Conservation (phyloP, 1,140 invertebrate species). For the Platorchestia sp. region DNA sequence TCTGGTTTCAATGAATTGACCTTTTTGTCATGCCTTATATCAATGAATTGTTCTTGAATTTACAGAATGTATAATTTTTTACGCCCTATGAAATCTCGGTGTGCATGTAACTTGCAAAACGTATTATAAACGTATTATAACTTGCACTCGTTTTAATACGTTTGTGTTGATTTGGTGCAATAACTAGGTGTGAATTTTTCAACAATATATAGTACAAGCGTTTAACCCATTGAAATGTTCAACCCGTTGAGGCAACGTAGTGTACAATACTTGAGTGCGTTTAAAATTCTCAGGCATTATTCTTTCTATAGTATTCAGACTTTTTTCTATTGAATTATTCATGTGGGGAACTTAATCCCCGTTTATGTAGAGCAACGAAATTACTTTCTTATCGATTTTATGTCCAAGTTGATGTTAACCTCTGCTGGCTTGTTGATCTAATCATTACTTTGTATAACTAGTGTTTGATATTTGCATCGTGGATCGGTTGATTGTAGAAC, state of each 20-base stretch:
- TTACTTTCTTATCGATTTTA: background rate
- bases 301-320: background rate
- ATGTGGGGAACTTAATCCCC: background rate
- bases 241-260: background rate
- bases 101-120: no score
- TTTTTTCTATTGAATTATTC: background rate
- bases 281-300: background rate
- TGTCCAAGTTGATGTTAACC: background rate
- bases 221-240: background rate
- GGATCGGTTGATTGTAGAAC: no score
- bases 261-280: background rate
- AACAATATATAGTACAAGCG: background rate
- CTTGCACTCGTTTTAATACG: background rate
- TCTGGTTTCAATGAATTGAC: no score
- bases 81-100: no score
- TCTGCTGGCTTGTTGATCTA: background rate
- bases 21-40: no score
- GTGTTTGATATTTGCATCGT: no score
- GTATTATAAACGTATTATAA: no score
- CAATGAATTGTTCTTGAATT: no score
- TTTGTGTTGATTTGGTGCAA: background rate
- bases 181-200: background rate
- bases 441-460: background rate
- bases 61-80: no score
- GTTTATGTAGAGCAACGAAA: background rate